These are phyloP conservation scores for Ceratosolen solmsi DNA, from an alignment of 1,140 invertebrate genomes.

Conservation along the genomic window DNA sequence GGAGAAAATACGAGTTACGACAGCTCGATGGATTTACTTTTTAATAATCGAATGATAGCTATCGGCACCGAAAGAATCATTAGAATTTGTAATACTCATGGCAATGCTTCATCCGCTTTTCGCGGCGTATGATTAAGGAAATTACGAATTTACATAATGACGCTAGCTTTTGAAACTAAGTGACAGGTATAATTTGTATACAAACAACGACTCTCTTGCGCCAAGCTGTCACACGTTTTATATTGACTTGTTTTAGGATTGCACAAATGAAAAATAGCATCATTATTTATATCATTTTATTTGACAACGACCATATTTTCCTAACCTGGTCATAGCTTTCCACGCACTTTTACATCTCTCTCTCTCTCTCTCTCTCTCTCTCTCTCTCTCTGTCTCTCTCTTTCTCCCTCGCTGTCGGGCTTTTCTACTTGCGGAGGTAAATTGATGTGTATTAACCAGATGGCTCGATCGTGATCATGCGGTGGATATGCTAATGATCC, in stretches of 20 bases:
- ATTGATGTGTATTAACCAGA: slow-evolving; percentile 20
- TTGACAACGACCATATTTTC: slow-evolving; percentile 5
- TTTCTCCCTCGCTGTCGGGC: neutral
- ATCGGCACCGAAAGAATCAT: slow-evolving; percentile 15
- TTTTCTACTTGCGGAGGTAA: neutral
- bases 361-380: neutral
- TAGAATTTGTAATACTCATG: slow-evolving; percentile 12
- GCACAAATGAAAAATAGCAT: slow-evolving; percentile 34
- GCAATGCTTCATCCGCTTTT: neutral
- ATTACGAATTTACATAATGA: slow-evolving; percentile 50
- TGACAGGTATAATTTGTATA: slow-evolving; percentile 54
- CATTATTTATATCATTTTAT: slow-evolving; percentile 39
- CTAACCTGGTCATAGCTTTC: neutral
- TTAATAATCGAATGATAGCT: slow-evolving; percentile 51
- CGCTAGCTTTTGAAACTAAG: slow-evolving; percentile 46
- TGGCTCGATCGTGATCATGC: neutral
- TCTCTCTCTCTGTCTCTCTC: no score
- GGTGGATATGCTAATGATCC: slow-evolving; percentile 15
- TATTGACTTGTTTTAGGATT: neutral
- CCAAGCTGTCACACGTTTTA: slow-evolving; percentile 26
- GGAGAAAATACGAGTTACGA: slow-evolving; percentile 45
- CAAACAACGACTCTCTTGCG: slow-evolving; percentile 15
- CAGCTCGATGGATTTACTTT: slow-evolving; percentile 53
- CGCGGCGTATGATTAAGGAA: slow-evolving; percentile 34
- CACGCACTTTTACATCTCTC: neutral